Evolutionary conservation across 2,888 invertebrate genomes (phyloP).

Genomic region (Ellobium chinense): DNA sequence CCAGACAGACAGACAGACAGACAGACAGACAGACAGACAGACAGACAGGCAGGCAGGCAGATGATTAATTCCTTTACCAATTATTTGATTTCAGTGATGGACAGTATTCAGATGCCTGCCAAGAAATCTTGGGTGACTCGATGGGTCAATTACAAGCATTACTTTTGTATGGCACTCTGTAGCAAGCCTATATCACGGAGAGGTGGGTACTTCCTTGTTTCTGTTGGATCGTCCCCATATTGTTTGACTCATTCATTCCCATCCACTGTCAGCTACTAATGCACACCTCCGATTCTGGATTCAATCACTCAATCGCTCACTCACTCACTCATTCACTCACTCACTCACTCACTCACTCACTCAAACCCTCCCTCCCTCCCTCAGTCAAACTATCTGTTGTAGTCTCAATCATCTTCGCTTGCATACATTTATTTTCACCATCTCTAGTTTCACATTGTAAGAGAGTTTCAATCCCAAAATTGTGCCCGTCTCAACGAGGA

Average conservation of each 20-base stretch:
- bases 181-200: conserved; percentile 24
- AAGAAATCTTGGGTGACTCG: conserved; percentile 29
- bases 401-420: no score
- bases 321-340: conserved; percentile 1
- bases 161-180: conserved; percentile 33
- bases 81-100: conserved; percentile 34
- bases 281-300: not conserved
- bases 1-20: no score
- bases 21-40: no score
- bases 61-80: not conserved
- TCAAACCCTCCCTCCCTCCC: conserved; percentile 19
- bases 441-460: no score
- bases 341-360: conserved; percentile 15
- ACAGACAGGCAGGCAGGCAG: no score
- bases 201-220: conserved; percentile 3
- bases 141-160: conserved; percentile 41
- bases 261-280: no score
- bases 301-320: no score
- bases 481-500: no score
- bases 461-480: no score
- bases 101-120: conserved; percentile 32
- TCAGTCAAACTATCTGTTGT: no score
- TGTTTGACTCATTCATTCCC: no score
- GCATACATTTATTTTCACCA: no score
- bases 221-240: not conserved